These are phyloP conservation scores for Scaptomyza flava DNA, from an alignment of 2,888 invertebrate genomes.

Conservation along the genomic window DNA sequence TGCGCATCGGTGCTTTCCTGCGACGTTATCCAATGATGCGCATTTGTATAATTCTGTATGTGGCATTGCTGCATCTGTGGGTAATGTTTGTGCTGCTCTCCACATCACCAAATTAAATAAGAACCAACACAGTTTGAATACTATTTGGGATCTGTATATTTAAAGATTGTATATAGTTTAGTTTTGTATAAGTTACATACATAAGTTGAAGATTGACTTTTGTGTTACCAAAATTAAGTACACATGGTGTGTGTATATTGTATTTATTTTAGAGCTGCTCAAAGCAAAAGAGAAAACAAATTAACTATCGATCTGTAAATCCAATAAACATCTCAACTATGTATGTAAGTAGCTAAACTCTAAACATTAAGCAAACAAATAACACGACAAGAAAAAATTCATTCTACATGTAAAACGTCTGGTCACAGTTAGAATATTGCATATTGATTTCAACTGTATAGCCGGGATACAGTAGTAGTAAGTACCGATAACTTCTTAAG, in stretches of 20 bases:
- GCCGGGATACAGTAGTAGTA: slow-evolving; percentile 16
- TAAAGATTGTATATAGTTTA: slow-evolving; percentile 34
- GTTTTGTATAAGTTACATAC: slow-evolving; percentile 61
- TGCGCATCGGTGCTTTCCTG: slow-evolving; percentile 91
- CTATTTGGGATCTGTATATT: slow-evolving; percentile 57
- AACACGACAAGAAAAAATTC: slow-evolving; percentile 61
- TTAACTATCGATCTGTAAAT: slow-evolving; percentile 38
- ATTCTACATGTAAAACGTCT: slow-evolving; percentile 45
- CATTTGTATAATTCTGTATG: slow-evolving; percentile 92
- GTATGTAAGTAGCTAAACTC: slow-evolving; percentile 57
- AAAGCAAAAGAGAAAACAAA: slow-evolving; percentile 18
- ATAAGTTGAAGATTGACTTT: slow-evolving; percentile 32
- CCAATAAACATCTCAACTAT: slow-evolving; percentile 71
- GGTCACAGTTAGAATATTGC: slow-evolving; percentile 72
- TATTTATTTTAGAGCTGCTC: slow-evolving; percentile 15
- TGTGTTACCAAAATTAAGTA: slow-evolving; percentile 41
- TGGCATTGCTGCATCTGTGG: slow-evolving; percentile 94
- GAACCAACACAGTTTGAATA: slow-evolving; percentile 1
- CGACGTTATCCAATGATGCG: slow-evolving; percentile 93
- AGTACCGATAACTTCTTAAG: slow-evolving; percentile 12
- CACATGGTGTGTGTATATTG: slow-evolving; percentile 36
- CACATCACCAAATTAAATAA: slow-evolving; percentile 84
- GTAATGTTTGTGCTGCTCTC: slow-evolving; percentile 91
- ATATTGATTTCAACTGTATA: slow-evolving; percentile 45
- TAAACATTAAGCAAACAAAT: slow-evolving; percentile 64